These are phyloP conservation scores for Lissocephala sabroskyi DNA, from an alignment of 2,888 invertebrate species.

Conservation along the genomic window DNA sequence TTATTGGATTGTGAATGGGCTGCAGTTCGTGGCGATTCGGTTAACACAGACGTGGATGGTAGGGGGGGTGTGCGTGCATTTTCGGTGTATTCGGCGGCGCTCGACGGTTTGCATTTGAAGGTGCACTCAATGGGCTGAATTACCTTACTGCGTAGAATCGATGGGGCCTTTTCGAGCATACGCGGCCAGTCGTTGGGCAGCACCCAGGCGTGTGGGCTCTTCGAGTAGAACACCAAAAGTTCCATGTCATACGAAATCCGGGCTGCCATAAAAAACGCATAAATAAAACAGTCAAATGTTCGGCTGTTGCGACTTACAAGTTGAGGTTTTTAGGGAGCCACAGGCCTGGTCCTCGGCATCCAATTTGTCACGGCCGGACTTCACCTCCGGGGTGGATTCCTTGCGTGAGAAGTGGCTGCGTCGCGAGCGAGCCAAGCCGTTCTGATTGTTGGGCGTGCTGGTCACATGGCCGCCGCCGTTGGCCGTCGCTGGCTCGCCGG, in stretches of 20 bases:
- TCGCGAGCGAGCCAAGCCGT: constrained; percentile 71
- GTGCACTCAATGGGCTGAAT: constrained; percentile 35
- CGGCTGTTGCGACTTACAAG: no score
- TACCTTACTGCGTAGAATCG: constrained; percentile 73
- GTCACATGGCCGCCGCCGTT: constrained; percentile 40
- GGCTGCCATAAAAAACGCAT: constrained; percentile 41
- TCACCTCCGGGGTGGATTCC: constrained; percentile 69
- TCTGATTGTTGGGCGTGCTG: constrained; percentile 28
- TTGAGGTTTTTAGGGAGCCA: no score
- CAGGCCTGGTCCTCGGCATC: constrained; percentile 40
- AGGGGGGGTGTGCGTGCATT: no score
- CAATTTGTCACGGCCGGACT: constrained; percentile 41
- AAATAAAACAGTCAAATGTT: no score
- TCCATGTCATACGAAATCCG: constrained; percentile 71
- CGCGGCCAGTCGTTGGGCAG: constrained; percentile 69
- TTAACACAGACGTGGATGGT: no score
- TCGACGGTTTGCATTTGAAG: constrained; percentile 19
- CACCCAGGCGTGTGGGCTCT: constrained; percentile 71
- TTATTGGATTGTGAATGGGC: constrained; percentile 13
- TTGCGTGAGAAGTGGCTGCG: constrained; percentile 73
- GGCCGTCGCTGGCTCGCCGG: constrained; percentile 35
- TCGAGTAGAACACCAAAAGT: constrained; percentile 69
- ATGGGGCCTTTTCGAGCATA: constrained; percentile 68
- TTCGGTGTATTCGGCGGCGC: no score
- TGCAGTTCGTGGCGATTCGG: constrained; percentile 11